A percentile compares a stretch with the other conserved stretches of the same genome.
Conservation (phyloP, 2,888 invertebrate genomes). For the Frankliniella fusca region DNA sequence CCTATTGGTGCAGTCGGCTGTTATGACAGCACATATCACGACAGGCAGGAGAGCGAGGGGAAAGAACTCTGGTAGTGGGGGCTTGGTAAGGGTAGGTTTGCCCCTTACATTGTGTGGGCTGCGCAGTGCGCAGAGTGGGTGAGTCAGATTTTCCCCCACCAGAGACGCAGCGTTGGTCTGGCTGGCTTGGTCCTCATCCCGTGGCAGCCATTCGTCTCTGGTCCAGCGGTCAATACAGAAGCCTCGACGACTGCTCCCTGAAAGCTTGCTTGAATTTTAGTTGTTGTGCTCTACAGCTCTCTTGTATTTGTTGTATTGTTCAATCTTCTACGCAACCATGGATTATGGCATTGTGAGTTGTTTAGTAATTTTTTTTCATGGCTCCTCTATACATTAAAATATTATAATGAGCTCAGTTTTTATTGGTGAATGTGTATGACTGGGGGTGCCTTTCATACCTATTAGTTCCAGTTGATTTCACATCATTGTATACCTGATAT, state of each 20-base stretch:
- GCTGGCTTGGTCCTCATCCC: background rate
- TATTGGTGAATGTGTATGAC: background rate
- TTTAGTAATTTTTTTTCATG: background rate
- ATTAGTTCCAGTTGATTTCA: constrained; percentile 9
- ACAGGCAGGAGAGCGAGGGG: constrained; percentile 3
- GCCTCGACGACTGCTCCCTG: background rate
- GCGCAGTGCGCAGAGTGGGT: constrained; percentile 25
- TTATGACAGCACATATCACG: background rate
- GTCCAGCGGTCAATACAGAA: constrained; percentile 3
- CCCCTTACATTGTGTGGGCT: constrained; percentile 1
- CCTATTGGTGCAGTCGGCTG: constrained; percentile 1
- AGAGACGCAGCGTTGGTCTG: background rate
- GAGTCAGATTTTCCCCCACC: constrained; percentile 22
- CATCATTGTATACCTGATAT: background rate
- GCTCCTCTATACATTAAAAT: too few species aligned
- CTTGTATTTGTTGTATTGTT: background rate
- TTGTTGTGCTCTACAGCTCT: background rate
- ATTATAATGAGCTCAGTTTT: background rate
- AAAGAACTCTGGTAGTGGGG: constrained; percentile 5
- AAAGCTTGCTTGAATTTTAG: background rate
- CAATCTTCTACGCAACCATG: background rate
- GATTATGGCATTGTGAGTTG: background rate
- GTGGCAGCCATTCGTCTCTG: constrained; percentile 23
- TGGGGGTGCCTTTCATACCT: background rate
- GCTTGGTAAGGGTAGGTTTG: constrained; percentile 15